Base-by-base conservation (phyloP, 2,888 invertebrate genomes). In the Coenonympha glycerion region DNA sequence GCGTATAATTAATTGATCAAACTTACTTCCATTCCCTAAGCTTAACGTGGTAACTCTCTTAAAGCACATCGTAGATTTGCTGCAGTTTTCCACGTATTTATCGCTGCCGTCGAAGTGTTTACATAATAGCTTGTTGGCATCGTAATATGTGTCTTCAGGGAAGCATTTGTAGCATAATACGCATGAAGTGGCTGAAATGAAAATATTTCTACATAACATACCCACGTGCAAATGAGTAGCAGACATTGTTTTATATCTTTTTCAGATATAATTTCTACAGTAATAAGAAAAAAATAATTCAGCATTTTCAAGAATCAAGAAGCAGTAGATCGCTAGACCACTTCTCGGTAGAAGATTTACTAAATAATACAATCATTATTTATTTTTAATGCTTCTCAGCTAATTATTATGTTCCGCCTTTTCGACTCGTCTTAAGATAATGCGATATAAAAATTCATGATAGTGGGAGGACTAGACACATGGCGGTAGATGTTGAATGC, bases 51-150 rank as follows among this genome's bases (percentile, higher is more conserved):
- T 90, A 26, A 90, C 89, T 65, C 88, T 90, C 73, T 94, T 95
- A 76, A 91, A 89, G 69, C 95, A 95, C 85, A 93, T 91, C 13
- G 93, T 94, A 0, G 95, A 95, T 59, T 88, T 89, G 3, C 91
- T 90, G 69, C 95, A 95, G 39, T 91, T 87, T 0, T 88, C 85
- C 54, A 91, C 80, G 73, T 88, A 95, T 3, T 79, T 76, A 3
- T 90, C 89, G 61, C 89, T 89, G 34, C 63, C 58, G 69, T 94
- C 91, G 68, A 95, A 95, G 57, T 91, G 88, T n/a, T 91, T 88
- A 73, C 95, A 95, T 26, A 91, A 74, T 28, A 87, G 51, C 6
- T 63, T 50, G 19, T 53, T 45, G 3, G n/a, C 16, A 24, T 45
- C 53, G n/a, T 57, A 59, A 51, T 57, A 62, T 15, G 34, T 19